Conservation (phyloP, 2,888 invertebrate species). For the Euproctis similis region DNA sequence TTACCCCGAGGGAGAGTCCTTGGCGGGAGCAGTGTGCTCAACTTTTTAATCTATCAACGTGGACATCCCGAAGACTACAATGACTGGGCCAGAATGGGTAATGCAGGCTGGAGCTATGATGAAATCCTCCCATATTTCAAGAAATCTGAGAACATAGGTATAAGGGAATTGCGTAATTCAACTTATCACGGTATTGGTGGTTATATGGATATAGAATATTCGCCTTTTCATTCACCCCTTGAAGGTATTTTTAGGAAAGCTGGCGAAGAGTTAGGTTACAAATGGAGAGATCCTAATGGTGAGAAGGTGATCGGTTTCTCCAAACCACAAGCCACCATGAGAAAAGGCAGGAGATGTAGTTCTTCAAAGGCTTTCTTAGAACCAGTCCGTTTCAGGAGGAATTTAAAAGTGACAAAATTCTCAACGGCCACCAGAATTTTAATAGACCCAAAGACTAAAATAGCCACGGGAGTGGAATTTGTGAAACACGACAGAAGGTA, state of each 20-base stretch:
- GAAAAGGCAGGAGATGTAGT: constrained; percentile 84
- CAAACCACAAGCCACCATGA: constrained; percentile 81
- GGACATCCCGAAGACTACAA: constrained; percentile 90
- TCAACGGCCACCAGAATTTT: constrained; percentile 81
- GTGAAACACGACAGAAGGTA: constrained; percentile 74
- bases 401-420: constrained; percentile 82
- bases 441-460: constrained; percentile 77
- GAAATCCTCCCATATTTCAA: constrained; percentile 85
- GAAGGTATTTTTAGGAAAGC: constrained; percentile 80
- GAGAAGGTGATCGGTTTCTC: constrained; percentile 79
- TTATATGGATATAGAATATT: constrained; percentile 80
- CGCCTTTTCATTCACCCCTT: constrained; percentile 79
- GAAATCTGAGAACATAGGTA: constrained; percentile 83
- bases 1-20: constrained; percentile 82
- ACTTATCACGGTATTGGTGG: constrained; percentile 81
- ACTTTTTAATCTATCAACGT: constrained; percentile 86
- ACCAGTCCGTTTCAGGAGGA: constrained; percentile 78
- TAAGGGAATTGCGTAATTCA: constrained; percentile 75
- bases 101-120: constrained; percentile 85
- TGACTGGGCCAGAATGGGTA: constrained; percentile 86
- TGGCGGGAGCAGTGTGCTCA: constrained; percentile 84
- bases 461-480: constrained; percentile 82
- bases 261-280: constrained; percentile 81
- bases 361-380: constrained; percentile 86
- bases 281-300: constrained; percentile 83